A percentile compares a stretch with the other conserved stretches of the same genome.
Conservation (phyloP, 2,113 vertebrate genomes). For the Herpetotheres cachinnans region DNA sequence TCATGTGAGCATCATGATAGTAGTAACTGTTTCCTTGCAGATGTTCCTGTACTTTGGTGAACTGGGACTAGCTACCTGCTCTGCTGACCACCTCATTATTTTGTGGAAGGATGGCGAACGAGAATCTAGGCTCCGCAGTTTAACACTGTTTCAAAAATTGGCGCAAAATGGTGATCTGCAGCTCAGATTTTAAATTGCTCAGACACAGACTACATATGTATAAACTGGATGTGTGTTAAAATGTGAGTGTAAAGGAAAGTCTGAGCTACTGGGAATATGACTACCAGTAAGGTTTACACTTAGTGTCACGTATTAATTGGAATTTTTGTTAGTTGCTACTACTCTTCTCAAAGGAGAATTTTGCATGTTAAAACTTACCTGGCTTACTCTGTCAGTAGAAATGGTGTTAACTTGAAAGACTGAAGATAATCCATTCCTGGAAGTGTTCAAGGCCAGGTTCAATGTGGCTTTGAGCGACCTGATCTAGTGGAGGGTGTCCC, state of each 20-base stretch:
- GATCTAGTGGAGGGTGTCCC: too few species aligned
- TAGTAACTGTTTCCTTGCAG: constrained; percentile 70
- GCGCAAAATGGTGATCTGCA: constrained; percentile 81
- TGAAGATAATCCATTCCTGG: not conserved
- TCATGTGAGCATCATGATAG: not conserved
- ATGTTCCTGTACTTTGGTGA: constrained; percentile 92
- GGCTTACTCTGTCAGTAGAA: not conserved
- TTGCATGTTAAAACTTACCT: not conserved
- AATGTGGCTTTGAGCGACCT: too few species aligned
- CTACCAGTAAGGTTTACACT: not conserved
- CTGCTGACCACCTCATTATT: constrained; percentile 92
- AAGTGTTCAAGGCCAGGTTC: too few species aligned
- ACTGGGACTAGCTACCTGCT: constrained; percentile 88
- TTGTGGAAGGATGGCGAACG: constrained; percentile 92
- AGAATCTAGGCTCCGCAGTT: constrained; percentile 87
- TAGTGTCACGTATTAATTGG: not conserved
- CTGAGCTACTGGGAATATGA: not conserved
- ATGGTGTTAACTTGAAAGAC: not conserved
- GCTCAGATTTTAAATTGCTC: constrained; percentile 21
- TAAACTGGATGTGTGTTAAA: not conserved
- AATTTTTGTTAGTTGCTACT: not conserved
- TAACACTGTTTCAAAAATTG: constrained; percentile 88
- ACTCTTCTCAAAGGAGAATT: not conserved
- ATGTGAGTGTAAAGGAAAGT: not conserved
- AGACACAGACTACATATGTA: not conserved